Evolutionary conservation across 2,888 invertebrate species (phyloP).

Genomic region (Thalpophila matura): DNA sequence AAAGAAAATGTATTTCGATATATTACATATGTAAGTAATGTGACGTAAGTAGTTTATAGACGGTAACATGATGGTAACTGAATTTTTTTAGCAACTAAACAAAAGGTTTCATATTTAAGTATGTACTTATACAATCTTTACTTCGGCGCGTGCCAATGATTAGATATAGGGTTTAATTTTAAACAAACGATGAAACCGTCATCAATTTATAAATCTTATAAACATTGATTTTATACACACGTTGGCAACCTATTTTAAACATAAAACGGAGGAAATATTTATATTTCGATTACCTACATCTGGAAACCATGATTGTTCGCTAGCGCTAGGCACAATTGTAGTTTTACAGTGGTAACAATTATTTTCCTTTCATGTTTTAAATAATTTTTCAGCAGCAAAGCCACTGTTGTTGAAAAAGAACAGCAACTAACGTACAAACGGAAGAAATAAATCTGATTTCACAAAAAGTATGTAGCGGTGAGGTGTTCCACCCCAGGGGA

Average conservation of each 20-base stretch:
- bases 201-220: constrained; percentile 44
- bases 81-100: not conserved
- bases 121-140: not conserved
- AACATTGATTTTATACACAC: constrained; percentile 45
- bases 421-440: constrained; percentile 64
- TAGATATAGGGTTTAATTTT: constrained; percentile 22
- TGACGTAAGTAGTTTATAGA: not conserved
- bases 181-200: constrained; percentile 40
- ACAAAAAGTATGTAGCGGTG: constrained; percentile 70
- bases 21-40: not conserved
- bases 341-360: constrained; percentile 41
- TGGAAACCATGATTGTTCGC: constrained; percentile 50
- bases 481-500: constrained; percentile 59
- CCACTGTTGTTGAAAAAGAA: constrained; percentile 61
- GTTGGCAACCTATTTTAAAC: constrained; percentile 46
- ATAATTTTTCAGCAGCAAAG: constrained; percentile 54
- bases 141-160: constrained; percentile 2
- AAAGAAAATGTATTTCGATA: too few relatives aligned
- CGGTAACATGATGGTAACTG: not conserved
- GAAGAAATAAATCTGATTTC: constrained; percentile 77
- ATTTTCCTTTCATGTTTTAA: constrained; percentile 56
- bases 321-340: constrained; percentile 34
- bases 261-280: constrained; percentile 63
- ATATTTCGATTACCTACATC: constrained; percentile 63
- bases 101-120: too few relatives aligned